Evolutionary conservation across 2,113 vertebrate genomes (phyloP), one percentile per base, ranked within the genome.

Genomic region (Microtus richardsoni): DNA sequence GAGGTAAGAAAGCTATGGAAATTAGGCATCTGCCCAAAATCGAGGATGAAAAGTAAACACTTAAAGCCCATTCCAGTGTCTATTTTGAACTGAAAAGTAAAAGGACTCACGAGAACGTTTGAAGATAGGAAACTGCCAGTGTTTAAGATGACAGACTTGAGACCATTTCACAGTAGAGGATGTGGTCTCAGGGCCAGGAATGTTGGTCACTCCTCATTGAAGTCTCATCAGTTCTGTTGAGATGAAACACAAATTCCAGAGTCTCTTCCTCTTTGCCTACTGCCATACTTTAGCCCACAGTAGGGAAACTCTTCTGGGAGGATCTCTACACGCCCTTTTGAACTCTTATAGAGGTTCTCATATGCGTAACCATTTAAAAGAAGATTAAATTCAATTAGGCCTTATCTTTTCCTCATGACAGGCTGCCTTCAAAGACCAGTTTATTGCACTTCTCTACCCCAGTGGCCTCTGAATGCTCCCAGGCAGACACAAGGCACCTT

Each of bases 21-120:
- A 94, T 92, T 52, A 95, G 92, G 93, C 97, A 97, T 97, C 91
- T 97, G 83, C 93, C 94, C 97, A 98, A 95, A 97, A 95, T 52
- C 30, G 9, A 96, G 91, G 74, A 92, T 92, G 73, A 97, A 97
- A 93, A 97, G 97, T 95, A 98, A 97, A 98, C 49, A 97, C 95
- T 88, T 97, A 73, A 82, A 97, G 86, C 49, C 93, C 73, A 84
- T 80, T 98, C 97, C 96, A 89, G 93, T 95, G 95, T 96, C 92
- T 94, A 90, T 84, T 96, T 98, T 94, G 96, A 98, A 91, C 78
- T 93, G 73, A 70, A 88, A 47, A 93, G 80, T 62, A 60, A 96
- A 96, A 94, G 39, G 74, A 74, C 68, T 58, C 71, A 12, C 0
- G 30, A 79, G 21, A 97, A 74, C 10, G 64, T 97, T 64, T 91